Evolutionary conservation across 1,140 invertebrate genomes (phyloP).

Genomic region (Drosophila novamexicana): DNA sequence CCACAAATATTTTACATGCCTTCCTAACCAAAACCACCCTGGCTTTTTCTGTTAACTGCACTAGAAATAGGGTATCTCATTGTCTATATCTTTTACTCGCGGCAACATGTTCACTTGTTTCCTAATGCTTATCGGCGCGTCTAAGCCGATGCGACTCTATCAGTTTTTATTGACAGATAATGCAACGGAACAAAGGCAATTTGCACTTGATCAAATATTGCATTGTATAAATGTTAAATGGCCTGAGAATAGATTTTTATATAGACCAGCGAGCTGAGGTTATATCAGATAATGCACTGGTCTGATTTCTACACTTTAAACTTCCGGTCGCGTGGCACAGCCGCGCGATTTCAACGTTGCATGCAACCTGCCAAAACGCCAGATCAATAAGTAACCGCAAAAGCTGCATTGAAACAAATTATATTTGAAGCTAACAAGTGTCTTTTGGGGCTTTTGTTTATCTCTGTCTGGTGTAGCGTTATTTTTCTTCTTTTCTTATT

Average conservation of each 20-base stretch:
- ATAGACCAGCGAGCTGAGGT: conserved; percentile 1
- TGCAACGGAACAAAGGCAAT: conserved; percentile 57
- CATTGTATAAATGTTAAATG: conserved; percentile 20
- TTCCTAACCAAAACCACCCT: too few species aligned
- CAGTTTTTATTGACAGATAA: conserved; percentile 61
- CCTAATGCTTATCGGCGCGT: conserved; percentile 13
- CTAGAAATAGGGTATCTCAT: background rate
- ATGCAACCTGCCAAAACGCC: background rate
- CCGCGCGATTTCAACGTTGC: background rate
- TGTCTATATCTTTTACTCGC: conserved; percentile 23
- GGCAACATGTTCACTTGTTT: conserved; percentile 2
- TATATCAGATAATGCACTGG: conserved; percentile 14
- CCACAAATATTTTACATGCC: too few species aligned
- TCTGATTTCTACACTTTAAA: conserved; percentile 36
- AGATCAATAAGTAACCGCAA: conserved; percentile 43
- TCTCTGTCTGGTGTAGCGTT: conserved; percentile 5
- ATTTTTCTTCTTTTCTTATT: conserved; percentile 3
- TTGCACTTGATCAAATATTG: conserved; percentile 54
- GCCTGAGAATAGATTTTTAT: conserved; percentile 25
- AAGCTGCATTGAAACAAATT: background rate
- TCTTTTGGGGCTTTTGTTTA: conserved; percentile 13
- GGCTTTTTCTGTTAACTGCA: background rate
- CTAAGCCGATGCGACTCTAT: conserved; percentile 5
- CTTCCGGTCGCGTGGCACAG: conserved; percentile 57
- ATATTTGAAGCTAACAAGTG: conserved; percentile 22